Conservation (phyloP, 2,797 vertebrate genomes). For the Acipenser transmontanus region DNA sequence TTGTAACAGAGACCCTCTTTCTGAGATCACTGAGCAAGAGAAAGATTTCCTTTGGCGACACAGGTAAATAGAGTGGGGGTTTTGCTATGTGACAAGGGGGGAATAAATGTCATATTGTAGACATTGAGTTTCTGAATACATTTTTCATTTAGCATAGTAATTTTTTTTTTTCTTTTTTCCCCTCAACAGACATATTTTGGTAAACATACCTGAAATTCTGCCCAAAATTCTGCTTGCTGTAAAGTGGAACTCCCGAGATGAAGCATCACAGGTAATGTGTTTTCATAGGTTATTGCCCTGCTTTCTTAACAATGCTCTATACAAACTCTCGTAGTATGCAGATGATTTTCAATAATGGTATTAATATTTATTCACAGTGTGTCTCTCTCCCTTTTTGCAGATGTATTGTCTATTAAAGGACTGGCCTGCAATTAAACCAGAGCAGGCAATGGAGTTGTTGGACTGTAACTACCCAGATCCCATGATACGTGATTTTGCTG, state of each 20-base stretch:
- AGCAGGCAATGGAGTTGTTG: slow-evolving; percentile 78
- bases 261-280: slow-evolving; percentile 80
- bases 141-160: slow-evolving; percentile 90
- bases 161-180: background rate
- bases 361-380: background rate
- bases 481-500: slow-evolving; percentile 76
- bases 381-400: slow-evolving; percentile 45
- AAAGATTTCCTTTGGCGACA: slow-evolving; percentile 88
- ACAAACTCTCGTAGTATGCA: background rate
- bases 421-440: slow-evolving; percentile 79
- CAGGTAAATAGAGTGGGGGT: slow-evolving; percentile 89
- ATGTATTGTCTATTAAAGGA: slow-evolving; percentile 86
- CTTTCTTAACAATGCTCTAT: background rate
- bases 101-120: slow-evolving; percentile 61
- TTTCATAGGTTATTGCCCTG: background rate
- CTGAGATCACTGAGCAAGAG: slow-evolving; percentile 82
- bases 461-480: slow-evolving; percentile 85
- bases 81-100: slow-evolving; percentile 81
- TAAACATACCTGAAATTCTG: slow-evolving; percentile 81
- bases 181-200: slow-evolving; percentile 69
- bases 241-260: slow-evolving; percentile 80
- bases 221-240: slow-evolving; percentile 82
- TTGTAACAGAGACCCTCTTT: slow-evolving; percentile 80
- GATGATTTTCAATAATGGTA: background rate
- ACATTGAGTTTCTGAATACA: slow-evolving; percentile 83